A percentile compares a stretch with the other conserved stretches of the same genome.
phyloP scores from a whole-genome alignment of 1,140 invertebrate genomes.

The Panonychus citri region DNA sequence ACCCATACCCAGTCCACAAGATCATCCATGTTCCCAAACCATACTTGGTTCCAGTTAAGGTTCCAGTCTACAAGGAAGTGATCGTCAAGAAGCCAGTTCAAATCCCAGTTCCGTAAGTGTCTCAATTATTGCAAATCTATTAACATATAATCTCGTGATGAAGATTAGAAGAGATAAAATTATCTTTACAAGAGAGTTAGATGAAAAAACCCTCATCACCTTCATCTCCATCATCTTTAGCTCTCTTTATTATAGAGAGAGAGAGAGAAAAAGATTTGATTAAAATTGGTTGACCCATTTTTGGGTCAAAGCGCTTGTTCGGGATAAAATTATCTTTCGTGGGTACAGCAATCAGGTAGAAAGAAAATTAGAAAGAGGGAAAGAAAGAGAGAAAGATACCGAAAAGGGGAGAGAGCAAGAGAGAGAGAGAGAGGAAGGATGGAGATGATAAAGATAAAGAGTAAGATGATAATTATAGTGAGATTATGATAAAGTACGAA shows the following conservation, averaged over 20 bases:
- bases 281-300: too few species aligned
- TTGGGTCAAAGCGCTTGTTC: too few species aligned
- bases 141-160: neutral
- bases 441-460: neutral
- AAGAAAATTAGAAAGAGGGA: neutral
- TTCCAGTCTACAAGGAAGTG: constrained; percentile 18
- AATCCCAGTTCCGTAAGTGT: constrained; percentile 18
- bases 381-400: neutral
- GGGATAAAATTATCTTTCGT: too few species aligned
- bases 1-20: constrained; percentile 17
- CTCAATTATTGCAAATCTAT: neutral
- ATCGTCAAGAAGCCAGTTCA: constrained; percentile 18
- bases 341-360: too few species aligned
- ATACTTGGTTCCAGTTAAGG: constrained; percentile 16
- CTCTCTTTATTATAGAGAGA: neutral
- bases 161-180: neutral
- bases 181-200: too few species aligned
- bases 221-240: neutral
- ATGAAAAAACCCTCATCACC: neutral
- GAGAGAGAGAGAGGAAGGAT: neutral
- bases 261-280: neutral
- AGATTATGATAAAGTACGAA: neutral
- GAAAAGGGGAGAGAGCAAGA: neutral
- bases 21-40: constrained; percentile 18
- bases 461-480: neutral